Evolutionary conservation across 2,888 invertebrate genomes (phyloP), one percentile per base, ranked within the genome.

Genomic region (Lysandra coridon): DNA sequence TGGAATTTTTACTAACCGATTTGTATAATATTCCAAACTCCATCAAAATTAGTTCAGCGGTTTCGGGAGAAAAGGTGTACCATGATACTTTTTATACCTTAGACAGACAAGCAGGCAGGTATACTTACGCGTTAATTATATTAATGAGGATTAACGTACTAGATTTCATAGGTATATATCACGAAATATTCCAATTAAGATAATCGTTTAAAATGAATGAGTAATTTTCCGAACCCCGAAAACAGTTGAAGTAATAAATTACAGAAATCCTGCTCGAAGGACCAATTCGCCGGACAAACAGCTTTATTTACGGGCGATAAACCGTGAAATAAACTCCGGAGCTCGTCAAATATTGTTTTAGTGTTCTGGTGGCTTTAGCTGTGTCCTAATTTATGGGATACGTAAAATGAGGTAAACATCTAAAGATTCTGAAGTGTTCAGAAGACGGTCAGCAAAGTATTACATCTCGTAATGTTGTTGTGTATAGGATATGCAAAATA

Each of bases 301-400:
- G 69, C 69, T 69, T 33, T 69, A 69, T 37, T 69, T 33, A 33
- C 69, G 33, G 33, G 14, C 69, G 69, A 69, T 69, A 69, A 69
- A 69, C 69, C 33, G 33, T 37, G 69, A 69, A 69, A 69, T 69
- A 37, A 69, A 69, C 14, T 37, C 69, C 4, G 30, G 30, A 12
- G 69, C 69, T 69, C 37, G 69, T 69, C 69, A 69, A 69, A 69
- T 69, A 69, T 69, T 69, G 69, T 69, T 69, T 33, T 37, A 69
- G 14, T 69, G 69, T 69, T 33, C 69, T 37, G 14, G 69, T 69
- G 33, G 69, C 69, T 69, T 69, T 37, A 14, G 33, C 14, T 69
- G 69, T 37, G 69, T 37, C 33, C 6, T 69, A 69, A 37, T 69
- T 69, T 69, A 69, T 69, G 14, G 30, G 69, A 69, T 69, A 14